Base-by-base conservation (phyloP, 2,797 vertebrate species). In the Jordanella pulchra region DNA sequence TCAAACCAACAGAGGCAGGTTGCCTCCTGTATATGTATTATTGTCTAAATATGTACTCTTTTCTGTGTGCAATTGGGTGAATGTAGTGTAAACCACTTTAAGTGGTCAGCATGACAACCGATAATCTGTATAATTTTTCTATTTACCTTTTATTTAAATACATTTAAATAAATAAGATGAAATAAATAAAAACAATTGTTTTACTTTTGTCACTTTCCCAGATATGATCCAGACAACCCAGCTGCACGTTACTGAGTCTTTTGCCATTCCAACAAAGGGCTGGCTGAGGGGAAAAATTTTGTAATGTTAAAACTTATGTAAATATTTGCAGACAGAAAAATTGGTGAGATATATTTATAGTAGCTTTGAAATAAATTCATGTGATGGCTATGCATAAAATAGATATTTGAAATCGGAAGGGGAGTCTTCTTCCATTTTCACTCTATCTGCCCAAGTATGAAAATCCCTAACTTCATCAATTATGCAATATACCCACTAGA, bases 401-500 rank as follows among this genome's bases (percentile, higher is more conserved):
- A 44, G 7, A 53, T 54, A 25, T 45, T 74, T 68, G 28, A 55
- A 44, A 67, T 67, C 51, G 60, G 25, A 64, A 69, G 58, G 68
- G 67, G 2, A 32, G 21, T 12, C 28, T 72, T 45, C 12, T 17
- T 47, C 50, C 74, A 60, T 75, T 63, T 75, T 69, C 73, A n/a
- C 45, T 71, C 63, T 75, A 61, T 56, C 55, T 67, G 56, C 18
- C 72, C 79, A 72, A 85, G 77, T 69, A 86, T 83, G 71, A 84
- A 68, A 21, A 68, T 48, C 74, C 42, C n/a, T 48, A 30, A 55
- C 55, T 55, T 42, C 44, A 89, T 91, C 65, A 83, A 87, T 87
- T 85, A 89, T 89, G 85, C 79, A 90, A 81, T 72, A 81, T 74
- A 75, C 79, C 65, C 71, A 72, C 54, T 54, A 82, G 80, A 90